A percentile compares a stretch with the other conserved stretches of the same genome.
These are phyloP conservation scores for Pachydiplax longipennis DNA, from an alignment of 2,888 invertebrate genomes.

Conservation along the genomic window DNA sequence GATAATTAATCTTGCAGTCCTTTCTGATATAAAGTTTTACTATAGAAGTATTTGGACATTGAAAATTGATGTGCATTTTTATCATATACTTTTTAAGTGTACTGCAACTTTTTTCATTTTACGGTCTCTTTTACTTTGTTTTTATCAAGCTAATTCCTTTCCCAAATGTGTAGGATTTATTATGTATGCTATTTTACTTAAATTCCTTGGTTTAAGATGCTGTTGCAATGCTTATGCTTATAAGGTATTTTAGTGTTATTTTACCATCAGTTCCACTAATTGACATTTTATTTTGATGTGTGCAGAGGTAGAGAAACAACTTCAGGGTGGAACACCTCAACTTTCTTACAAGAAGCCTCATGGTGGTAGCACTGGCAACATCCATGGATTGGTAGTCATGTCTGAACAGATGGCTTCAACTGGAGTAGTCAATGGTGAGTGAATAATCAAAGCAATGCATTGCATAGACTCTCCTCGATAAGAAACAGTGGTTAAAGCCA, in stretches of 20 bases:
- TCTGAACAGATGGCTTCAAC: conserved; percentile 57
- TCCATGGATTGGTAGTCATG: conserved; percentile 64
- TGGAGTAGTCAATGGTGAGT: conserved; percentile 24
- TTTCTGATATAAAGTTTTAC: too few relatives aligned
- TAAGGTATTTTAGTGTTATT: not conserved
- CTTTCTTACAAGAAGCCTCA: conserved; percentile 67
- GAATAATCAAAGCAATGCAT: too few relatives aligned
- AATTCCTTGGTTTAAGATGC: not conserved
- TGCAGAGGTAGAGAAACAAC: conserved; percentile 92
- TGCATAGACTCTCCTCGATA: not conserved
- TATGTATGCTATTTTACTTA: not conserved
- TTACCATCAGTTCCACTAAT: not conserved
- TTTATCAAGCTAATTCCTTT: too few relatives aligned
- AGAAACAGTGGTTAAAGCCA: too few relatives aligned
- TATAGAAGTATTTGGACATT: too few relatives aligned
- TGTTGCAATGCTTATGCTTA: too few relatives aligned
- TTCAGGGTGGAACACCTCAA: conserved; percentile 72
- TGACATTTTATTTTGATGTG: conserved; percentile 53
- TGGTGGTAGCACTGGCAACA: conserved; percentile 69
- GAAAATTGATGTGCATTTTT: too few relatives aligned
- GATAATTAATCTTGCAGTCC: too few relatives aligned
- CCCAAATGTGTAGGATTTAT: not conserved
- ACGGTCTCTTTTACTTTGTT: too few relatives aligned
- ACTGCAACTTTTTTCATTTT: too few relatives aligned
- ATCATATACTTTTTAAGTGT: too few relatives aligned